phyloP scores from a whole-genome alignment of 2,113 vertebrate species.

The Mirza zaza region DNA sequence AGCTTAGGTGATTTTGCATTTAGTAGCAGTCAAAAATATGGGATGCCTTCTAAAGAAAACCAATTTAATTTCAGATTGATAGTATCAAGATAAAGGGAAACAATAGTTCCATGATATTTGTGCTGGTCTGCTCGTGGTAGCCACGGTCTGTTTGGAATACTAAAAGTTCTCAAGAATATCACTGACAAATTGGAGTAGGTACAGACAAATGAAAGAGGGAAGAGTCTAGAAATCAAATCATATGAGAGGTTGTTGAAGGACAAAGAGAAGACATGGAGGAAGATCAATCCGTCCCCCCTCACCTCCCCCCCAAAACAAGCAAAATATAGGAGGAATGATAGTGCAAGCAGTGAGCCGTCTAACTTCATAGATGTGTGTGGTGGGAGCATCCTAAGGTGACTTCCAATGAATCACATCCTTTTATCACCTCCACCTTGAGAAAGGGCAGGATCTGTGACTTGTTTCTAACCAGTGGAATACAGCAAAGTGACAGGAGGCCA shows the following conservation, averaged over 20 bases:
- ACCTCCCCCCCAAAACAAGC: neutral
- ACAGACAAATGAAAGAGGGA: neutral
- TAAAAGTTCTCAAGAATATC: neutral
- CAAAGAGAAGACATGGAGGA: neutral
- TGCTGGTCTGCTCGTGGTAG: neutral
- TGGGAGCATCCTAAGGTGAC: neutral
- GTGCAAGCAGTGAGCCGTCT: neutral
- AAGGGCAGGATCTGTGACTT: neutral
- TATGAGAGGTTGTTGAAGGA: neutral
- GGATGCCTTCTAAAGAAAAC: neutral
- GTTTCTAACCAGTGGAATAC: neutral
- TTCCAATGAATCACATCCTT: neutral
- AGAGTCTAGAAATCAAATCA: neutral
- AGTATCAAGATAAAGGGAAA: neutral
- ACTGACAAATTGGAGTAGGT: neutral
- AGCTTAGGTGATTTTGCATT: neutral
- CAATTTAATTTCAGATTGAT: neutral
- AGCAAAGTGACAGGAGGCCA: neutral
- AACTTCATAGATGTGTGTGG: neutral
- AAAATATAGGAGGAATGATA: neutral
- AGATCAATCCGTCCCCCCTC: neutral
- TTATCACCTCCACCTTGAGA: neutral
- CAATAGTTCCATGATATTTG: neutral
- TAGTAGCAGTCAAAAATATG: constrained; percentile 6
- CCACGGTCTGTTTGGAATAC: neutral